Percentiles rank a stretch among this genome's conserved stretches.
phyloP scores from a whole-genome alignment of 2,113 vertebrate genomes.

The Manacus vitellinus region DNA sequence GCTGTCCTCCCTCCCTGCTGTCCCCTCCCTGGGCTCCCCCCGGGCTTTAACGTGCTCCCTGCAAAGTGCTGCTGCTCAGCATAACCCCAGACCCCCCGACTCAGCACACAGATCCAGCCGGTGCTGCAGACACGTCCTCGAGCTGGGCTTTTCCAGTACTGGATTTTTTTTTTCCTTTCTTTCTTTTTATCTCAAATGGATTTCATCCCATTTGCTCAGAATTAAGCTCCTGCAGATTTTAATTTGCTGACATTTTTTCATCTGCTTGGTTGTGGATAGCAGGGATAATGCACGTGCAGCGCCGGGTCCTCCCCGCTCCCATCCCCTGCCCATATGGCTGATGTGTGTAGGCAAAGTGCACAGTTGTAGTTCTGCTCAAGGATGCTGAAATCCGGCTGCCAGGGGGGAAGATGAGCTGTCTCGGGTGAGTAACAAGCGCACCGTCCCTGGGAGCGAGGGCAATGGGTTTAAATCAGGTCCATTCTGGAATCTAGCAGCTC shows the following conservation, averaged over 20 bases:
- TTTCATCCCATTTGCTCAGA: constrained; percentile 65
- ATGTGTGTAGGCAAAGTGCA: neutral
- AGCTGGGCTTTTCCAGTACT: neutral
- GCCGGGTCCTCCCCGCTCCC: constrained; percentile 18
- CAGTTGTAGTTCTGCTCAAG: neutral
- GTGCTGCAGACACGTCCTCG: neutral
- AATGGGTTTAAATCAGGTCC: neutral
- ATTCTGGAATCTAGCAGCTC: neutral
- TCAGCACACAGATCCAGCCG: neutral
- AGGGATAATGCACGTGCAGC: constrained; percentile 49
- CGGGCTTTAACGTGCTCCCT: neutral
- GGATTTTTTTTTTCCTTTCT: neutral
- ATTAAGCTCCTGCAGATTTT: constrained; percentile 59
- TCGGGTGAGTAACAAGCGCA: constrained; percentile 80
- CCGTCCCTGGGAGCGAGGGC: neutral
- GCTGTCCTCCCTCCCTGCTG: neutral
- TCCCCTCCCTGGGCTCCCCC: neutral
- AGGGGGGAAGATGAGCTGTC: constrained; percentile 82
- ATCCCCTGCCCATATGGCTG: constrained; percentile 35
- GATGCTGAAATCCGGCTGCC: constrained; percentile 48
- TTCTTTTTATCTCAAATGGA: constrained; percentile 7
- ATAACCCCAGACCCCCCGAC: neutral
- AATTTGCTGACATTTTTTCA: constrained; percentile 68
- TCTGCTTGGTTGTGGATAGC: constrained; percentile 70
- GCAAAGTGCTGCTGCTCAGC: neutral